A percentile compares a stretch with the other conserved stretches of the same genome.
These are phyloP conservation scores for Zophobas morio DNA, from an alignment of 1,140 invertebrate species.

Conservation along the genomic window DNA sequence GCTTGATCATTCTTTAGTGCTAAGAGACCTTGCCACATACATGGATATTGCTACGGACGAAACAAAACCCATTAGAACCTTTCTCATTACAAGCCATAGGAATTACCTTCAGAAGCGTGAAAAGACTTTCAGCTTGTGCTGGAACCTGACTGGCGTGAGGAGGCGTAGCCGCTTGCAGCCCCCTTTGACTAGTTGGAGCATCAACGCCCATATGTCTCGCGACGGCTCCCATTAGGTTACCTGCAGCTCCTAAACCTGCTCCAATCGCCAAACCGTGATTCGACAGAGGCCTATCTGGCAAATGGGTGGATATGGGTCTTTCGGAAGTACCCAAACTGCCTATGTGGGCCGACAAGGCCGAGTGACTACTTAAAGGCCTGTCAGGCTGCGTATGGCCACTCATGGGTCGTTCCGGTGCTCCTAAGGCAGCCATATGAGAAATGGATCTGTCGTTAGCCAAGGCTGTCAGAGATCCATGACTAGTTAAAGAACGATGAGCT, in stretches of 20 bases:
- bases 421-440: conserved; percentile 66
- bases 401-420: conserved; percentile 65
- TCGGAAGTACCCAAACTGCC: conserved; percentile 52
- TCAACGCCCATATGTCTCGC: conserved; percentile 70
- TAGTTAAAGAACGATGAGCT: conserved; percentile 72
- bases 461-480: conserved; percentile 67
- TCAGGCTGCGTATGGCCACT: conserved; percentile 61
- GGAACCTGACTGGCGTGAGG: conserved; percentile 82
- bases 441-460: conserved; percentile 63
- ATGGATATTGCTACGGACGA: conserved; percentile 83
- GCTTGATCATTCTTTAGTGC: conserved; percentile 97
- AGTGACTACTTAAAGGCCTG: conserved; percentile 64
- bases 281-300: conserved; percentile 51
- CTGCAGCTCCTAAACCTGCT: conserved; percentile 63
- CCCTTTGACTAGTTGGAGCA: conserved; percentile 71
- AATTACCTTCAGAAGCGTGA: conserved; percentile 80
- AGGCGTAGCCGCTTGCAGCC: conserved; percentile 75
- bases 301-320: conserved; percentile 49
- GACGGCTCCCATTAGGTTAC: conserved; percentile 67
- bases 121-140: conserved; percentile 83
- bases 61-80: conserved; percentile 32
- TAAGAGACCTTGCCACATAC: conserved; percentile 96
- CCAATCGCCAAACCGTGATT: conserved; percentile 55
- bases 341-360: conserved; percentile 55
- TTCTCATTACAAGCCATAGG: not conserved